Evolutionary conservation across 92 coral and sea anemone species (phyloP).

Genomic region (Palythoa grandiflora): DNA sequence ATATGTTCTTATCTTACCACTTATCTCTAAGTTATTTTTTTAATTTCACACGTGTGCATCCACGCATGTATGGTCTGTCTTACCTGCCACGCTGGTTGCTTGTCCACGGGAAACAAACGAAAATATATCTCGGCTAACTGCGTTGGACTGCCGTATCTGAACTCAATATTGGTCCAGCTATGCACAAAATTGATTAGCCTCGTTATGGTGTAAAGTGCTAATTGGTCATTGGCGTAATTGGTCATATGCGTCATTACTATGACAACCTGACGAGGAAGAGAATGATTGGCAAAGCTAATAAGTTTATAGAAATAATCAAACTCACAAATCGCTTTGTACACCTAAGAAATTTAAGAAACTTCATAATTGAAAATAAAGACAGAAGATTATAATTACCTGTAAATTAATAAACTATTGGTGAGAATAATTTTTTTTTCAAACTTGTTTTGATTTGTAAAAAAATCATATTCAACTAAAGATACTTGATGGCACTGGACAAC

Average conservation of each 20-base stretch:
- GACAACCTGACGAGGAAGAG: constrained; percentile 62
- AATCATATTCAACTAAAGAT: background rate
- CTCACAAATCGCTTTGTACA: too few species aligned
- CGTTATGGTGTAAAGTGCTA: constrained; percentile 90
- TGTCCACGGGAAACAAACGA: constrained; percentile 78
- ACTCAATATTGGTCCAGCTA: constrained; percentile 89
- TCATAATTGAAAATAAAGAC: too few species aligned
- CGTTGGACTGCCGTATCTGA: constrained; percentile 82
- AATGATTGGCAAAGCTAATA: too few species aligned
- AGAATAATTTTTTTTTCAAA: background rate
- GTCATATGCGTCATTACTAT: constrained; percentile 98
- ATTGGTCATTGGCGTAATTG: constrained; percentile 92
- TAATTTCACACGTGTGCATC: too few species aligned
- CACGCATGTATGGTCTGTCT: constrained; percentile 3
- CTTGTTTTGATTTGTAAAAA: background rate
- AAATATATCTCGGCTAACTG: constrained; percentile 88
- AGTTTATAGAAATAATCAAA: too few species aligned
- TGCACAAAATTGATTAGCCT: constrained; percentile 87
- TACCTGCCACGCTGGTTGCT: constrained; percentile 92
- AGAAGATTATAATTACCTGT: too few species aligned
- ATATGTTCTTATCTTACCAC: too few species aligned
- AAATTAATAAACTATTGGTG: background rate
- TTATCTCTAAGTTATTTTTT: too few species aligned
- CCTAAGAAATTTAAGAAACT: too few species aligned
- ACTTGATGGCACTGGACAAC: background rate